These are phyloP conservation scores for Andrena dorsata DNA, from an alignment of 2,888 invertebrate genomes.

Conservation along the genomic window DNA sequence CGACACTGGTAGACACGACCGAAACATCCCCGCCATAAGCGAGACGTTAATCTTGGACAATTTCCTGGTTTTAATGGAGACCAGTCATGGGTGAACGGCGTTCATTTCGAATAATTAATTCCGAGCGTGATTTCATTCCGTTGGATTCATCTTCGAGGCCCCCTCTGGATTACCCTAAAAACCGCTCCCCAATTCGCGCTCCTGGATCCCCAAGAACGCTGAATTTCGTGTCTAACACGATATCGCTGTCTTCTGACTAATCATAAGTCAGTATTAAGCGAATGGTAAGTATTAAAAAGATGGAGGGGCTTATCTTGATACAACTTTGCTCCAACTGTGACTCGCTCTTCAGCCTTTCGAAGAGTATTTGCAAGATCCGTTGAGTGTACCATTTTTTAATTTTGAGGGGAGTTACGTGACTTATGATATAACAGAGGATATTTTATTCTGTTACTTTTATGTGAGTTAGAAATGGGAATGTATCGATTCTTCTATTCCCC, in stretches of 20 bases:
- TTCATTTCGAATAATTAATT: constrained; percentile 84
- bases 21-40: constrained; percentile 62
- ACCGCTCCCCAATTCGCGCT: constrained; percentile 3
- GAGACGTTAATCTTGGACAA: constrained; percentile 79
- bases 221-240: not conserved
- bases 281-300: not conserved
- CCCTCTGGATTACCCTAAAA: constrained; percentile 17
- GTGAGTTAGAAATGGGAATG: too few relatives aligned
- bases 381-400: too few relatives aligned
- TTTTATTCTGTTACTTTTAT: too few relatives aligned
- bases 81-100: constrained; percentile 75
- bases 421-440: too few relatives aligned
- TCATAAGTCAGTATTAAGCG: not conserved
- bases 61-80: constrained; percentile 83
- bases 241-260: not conserved
- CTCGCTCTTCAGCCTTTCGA: too few relatives aligned
- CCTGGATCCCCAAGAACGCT: not conserved
- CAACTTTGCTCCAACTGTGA: too few relatives aligned
- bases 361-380: too few relatives aligned
- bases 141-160: constrained; percentile 27
- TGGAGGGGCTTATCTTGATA: not conserved
- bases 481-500: too few relatives aligned
- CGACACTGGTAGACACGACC: constrained; percentile 27
- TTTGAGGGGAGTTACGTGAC: too few relatives aligned
- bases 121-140: constrained; percentile 68